Conservation (phyloP, 1,140 invertebrate genomes). For the Zaprionus camerounensis region DNA sequence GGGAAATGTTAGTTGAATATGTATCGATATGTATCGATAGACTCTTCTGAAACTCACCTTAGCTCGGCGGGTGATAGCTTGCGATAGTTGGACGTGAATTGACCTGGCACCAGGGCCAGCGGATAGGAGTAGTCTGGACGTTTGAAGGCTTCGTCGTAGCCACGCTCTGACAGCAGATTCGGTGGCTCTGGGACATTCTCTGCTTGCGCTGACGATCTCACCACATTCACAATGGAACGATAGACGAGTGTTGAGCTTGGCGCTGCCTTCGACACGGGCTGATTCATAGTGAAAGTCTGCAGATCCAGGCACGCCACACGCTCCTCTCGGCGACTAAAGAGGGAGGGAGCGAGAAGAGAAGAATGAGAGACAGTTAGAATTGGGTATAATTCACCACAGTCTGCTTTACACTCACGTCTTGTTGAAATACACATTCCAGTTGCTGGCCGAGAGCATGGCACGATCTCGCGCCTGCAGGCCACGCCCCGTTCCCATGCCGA, state of each 20-base stretch:
- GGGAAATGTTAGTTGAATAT: not conserved
- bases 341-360: not conserved
- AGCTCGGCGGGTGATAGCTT: conserved; percentile 87
- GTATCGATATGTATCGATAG: not conserved
- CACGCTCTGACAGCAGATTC: conserved; percentile 45
- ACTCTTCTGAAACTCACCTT: conserved; percentile 85
- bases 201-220: conserved; percentile 57
- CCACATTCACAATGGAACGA: conserved; percentile 51
- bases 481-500: conserved; percentile 84
- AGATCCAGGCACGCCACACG: conserved; percentile 75
- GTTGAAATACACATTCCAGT: conserved; percentile 95
- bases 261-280: conserved; percentile 57
- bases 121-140: conserved; percentile 88
- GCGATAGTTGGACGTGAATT: conserved; percentile 94
- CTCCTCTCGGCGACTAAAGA: conserved; percentile 77
- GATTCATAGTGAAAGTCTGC: conserved; percentile 80
- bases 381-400: not conserved
- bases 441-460: conserved; percentile 93
- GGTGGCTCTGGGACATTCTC: conserved; percentile 68
- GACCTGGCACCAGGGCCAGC: conserved; percentile 95
- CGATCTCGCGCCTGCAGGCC: conserved; percentile 92
- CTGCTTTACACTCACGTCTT: conserved; percentile 85
- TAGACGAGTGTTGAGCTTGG: conserved; percentile 56
- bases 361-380: not conserved
- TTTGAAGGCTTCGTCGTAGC: conserved; percentile 48